Evolutionary conservation across 2,888 invertebrate species (phyloP).

Genomic region (Hyposoter dolosus): DNA sequence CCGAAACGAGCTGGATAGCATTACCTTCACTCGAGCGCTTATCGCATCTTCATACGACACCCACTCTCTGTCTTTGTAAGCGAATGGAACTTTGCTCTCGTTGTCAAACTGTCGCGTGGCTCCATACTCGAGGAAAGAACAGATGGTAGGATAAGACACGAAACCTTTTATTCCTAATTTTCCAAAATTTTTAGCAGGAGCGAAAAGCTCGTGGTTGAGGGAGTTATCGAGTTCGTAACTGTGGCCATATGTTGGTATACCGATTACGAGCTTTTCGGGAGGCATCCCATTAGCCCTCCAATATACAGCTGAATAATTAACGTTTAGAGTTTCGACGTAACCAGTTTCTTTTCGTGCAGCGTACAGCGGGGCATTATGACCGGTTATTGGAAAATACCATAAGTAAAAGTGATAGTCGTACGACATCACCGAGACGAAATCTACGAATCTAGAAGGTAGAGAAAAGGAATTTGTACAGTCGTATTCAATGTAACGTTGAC

Average conservation of each 20-base stretch:
- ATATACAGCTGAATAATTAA: constrained; percentile 92
- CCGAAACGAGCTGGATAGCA: neutral
- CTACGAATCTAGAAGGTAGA: constrained; percentile 86
- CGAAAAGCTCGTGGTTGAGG: constrained; percentile 88
- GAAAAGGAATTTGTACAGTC: neutral
- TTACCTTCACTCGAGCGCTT: constrained; percentile 90
- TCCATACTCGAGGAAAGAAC: constrained; percentile 87
- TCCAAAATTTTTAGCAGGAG: constrained; percentile 91
- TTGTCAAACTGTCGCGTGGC: constrained; percentile 88
- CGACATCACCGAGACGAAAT: constrained; percentile 95
- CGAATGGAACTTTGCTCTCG: constrained; percentile 91
- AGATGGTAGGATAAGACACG: constrained; percentile 89
- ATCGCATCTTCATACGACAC: constrained; percentile 91
- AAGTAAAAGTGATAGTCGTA: constrained; percentile 95
- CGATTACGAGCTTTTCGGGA: constrained; percentile 91
- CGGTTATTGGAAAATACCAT: constrained; percentile 92
- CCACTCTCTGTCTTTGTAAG: constrained; percentile 91
- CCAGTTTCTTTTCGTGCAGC: constrained; percentile 87
- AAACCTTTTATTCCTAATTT: constrained; percentile 89
- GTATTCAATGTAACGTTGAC: neutral
- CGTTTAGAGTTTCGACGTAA: constrained; percentile 90
- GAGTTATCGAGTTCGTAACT: constrained; percentile 88
- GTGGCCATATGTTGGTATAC: constrained; percentile 95
- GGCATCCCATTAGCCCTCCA: constrained; percentile 92
- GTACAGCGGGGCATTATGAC: constrained; percentile 93